Evolutionary conservation across 2,113 vertebrate genomes (phyloP).

Genomic region (Pungitius pungitius): DNA sequence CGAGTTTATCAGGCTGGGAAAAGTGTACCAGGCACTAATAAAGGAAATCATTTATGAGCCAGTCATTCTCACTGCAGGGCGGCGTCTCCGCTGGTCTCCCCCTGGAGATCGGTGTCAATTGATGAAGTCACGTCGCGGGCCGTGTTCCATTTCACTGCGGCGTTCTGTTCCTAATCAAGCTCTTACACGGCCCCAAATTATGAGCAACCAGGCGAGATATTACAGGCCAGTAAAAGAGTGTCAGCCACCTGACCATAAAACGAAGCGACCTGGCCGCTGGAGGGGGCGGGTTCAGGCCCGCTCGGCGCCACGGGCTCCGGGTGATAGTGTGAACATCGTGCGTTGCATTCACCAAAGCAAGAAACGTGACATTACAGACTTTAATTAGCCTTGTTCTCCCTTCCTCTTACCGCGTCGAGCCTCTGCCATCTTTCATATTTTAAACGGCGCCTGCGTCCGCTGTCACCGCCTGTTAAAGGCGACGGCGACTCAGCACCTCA

Average conservation of each 20-base stretch:
- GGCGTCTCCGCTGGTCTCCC: constrained; percentile 39
- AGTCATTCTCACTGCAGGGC: constrained; percentile 63
- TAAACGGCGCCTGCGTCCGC: constrained; percentile 35
- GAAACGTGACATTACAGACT: constrained; percentile 5
- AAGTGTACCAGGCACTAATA: constrained; percentile 65
- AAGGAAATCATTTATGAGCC: constrained; percentile 65
- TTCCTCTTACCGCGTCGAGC: constrained; percentile 23
- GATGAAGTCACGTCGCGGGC: constrained; percentile 55
- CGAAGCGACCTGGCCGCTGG: constrained; percentile 42
- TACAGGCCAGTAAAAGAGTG: constrained; percentile 70
- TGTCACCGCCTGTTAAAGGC: constrained; percentile 74
- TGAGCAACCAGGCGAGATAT: constrained; percentile 65
- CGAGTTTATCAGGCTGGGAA: constrained; percentile 71
- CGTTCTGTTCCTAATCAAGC: constrained; percentile 73
- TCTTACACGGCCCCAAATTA: constrained; percentile 69
- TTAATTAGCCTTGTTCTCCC: constrained; percentile 8
- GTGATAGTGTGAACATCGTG: constrained; percentile 9
- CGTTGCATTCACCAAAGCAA: background rate
- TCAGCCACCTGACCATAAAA: constrained; percentile 69
- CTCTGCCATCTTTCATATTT: constrained; percentile 56
- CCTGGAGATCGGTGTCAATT: constrained; percentile 60
- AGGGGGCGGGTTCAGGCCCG: constrained; percentile 23
- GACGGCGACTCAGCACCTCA: constrained; percentile 71
- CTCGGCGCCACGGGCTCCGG: constrained; percentile 9
- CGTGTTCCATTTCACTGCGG: constrained; percentile 66